phyloP scores from a whole-genome alignment of 2,113 vertebrate species.

The Macrotus californicus region DNA sequence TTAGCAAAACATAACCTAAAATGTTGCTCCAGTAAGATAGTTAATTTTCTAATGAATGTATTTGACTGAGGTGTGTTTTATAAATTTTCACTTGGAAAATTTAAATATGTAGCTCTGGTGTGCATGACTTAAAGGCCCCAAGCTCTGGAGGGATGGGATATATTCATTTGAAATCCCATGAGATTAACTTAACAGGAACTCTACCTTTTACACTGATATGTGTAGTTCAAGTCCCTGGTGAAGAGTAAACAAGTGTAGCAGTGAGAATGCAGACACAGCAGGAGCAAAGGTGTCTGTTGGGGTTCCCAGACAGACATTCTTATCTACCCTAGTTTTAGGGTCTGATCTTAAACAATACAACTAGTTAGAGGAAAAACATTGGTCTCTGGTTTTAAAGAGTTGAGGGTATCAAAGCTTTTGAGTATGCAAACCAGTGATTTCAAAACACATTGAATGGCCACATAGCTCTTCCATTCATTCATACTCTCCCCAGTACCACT shows the following conservation, averaged over 20 bases:
- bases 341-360: not conserved
- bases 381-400: not conserved
- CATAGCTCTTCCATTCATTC: not conserved
- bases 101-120: not conserved
- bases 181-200: not conserved
- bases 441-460: not conserved
- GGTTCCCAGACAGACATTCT: not conserved
- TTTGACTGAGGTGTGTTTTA: not conserved
- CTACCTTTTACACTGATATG: not conserved
- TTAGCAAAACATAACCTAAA: not conserved
- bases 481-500: not conserved
- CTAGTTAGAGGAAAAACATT: not conserved
- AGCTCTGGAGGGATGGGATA: not conserved
- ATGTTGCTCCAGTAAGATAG: not conserved
- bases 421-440: not conserved
- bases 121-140: rapidly evolving
- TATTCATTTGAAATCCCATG: not conserved
- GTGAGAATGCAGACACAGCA: not conserved
- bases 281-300: not conserved
- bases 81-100: not conserved
- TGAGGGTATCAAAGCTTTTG: not conserved
- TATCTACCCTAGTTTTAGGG: rapidly evolving
- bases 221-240: not conserved
- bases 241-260: not conserved
- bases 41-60: not conserved